These are phyloP conservation scores for Chaenogobius annularis DNA, from an alignment of 2,113 vertebrate genomes.

Conservation along the genomic window DNA sequence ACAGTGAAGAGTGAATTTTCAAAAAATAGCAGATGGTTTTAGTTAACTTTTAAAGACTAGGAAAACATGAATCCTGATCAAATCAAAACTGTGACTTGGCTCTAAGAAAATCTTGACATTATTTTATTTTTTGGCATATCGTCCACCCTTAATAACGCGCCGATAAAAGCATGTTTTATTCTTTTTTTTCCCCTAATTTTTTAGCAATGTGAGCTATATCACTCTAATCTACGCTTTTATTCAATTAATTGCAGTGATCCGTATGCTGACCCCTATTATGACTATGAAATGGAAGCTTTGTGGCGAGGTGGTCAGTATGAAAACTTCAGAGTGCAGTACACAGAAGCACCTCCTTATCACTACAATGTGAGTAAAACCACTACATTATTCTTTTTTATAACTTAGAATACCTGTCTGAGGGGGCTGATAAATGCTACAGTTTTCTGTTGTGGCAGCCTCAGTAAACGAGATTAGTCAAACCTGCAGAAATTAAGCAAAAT, in stretches of 20 bases:
- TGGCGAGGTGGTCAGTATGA: constrained; percentile 98
- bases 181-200: background rate
- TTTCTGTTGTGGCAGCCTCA: background rate
- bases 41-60: no score
- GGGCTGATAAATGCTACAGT: background rate
- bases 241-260: constrained; percentile 75
- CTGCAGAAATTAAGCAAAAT: background rate
- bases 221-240: background rate
- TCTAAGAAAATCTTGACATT: no score
- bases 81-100: no score
- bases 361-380: constrained; percentile 83
- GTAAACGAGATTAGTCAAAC: background rate
- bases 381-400: background rate
- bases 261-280: constrained; percentile 92
- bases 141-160: no score
- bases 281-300: constrained; percentile 93
- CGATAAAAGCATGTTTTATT: background rate
- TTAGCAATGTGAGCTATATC: background rate
- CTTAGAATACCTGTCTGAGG: no score
- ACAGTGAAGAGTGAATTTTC: no score
- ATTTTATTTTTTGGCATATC: no score
- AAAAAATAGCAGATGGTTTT: no score
- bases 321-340: constrained; percentile 98
- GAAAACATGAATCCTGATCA: no score
- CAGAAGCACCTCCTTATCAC: constrained; percentile 88